These are phyloP conservation scores for Aplysina aerophoba DNA, from an alignment of 37 sponge, comb jelly and placozoan genomes.

Conservation along the genomic window DNA sequence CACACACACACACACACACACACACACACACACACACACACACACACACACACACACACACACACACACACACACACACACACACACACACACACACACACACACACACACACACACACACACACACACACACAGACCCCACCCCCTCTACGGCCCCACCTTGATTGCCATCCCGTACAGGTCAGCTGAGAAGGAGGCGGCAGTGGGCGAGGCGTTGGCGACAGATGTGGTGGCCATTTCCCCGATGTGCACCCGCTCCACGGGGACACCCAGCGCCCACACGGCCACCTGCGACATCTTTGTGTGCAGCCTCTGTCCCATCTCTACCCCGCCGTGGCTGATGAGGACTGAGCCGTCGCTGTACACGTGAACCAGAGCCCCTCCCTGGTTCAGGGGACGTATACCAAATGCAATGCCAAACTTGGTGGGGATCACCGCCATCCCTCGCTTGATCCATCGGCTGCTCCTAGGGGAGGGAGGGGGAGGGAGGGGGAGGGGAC, in stretches of 20 bases:
- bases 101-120: not conserved
- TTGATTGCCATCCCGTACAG: constrained; percentile 47
- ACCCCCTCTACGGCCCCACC: no score
- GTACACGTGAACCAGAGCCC: constrained; percentile 47
- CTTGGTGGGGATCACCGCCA: constrained; percentile 36
- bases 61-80: no score
- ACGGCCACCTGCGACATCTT: constrained; percentile 48
- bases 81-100: no score
- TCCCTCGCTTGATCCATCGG: constrained; percentile 46
- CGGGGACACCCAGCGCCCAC: constrained; percentile 25
- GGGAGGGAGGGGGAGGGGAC: not conserved
- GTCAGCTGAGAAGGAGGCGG: constrained; percentile 39
- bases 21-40: not conserved
- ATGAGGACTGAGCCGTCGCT: constrained; percentile 53
- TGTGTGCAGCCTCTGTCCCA: constrained; percentile 66
- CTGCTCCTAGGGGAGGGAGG: not conserved
- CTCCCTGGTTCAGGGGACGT: not conserved
- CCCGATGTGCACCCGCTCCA: not conserved
- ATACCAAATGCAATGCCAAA: constrained; percentile 16
- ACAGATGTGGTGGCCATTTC: constrained; percentile 43
- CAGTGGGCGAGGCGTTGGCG: constrained; percentile 43
- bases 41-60: not conserved
- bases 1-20: no score
- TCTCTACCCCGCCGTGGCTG: constrained; percentile 55
- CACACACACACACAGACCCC: not conserved